Evolutionary conservation across 2,113 vertebrate species (phyloP), one percentile per base, ranked within the genome.

Genomic region (Tympanuchus pallidicinctus): DNA sequence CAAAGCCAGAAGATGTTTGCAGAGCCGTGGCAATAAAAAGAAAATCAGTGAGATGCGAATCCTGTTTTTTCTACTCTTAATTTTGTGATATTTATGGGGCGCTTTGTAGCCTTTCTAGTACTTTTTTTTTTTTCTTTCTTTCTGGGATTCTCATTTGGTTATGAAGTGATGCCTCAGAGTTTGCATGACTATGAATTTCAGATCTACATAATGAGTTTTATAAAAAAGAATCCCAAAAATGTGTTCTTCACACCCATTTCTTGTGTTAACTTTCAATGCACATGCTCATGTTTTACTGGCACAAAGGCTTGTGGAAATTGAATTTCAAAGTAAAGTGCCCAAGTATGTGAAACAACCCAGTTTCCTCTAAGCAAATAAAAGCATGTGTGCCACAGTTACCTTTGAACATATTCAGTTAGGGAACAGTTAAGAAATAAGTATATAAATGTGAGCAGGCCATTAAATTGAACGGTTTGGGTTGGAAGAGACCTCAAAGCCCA

Each of bases 321-420:
- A 86, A 92, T 86, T 94, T 94, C 80, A 54, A 94, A 95, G 48
- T 71, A 91, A 94, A 79, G 50, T 82, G 34, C 42, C 48, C 20
- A 88, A 84, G 52, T 78, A 30, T 10, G 27, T 82, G 20, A 45
- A 90, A 70, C 30, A 85, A 69, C 59, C 11, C 71, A 43, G 65
- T 40, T 90, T 89, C 80, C 57, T 88, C 67, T 80, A 70, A 65
- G 66, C 61, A 73, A 50, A 82, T 47, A 64, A 32, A 86, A 79
- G 34, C 43, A 57, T 82, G 75, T 91, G 54, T 76, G 45, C 52
- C 67, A 76, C 43, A 79, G 74, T 32, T 90, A 88, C 73, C 63
- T 90, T 73, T 88, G 79, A 88, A 89, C 50, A 76, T 75, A 84
- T 74, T 32, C 54, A 76, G 28, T 64, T 79, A 88, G 66, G 19